These are phyloP conservation scores for Lepidotrigona ventralis DNA, from an alignment of 1,140 invertebrate species.

Conservation along the genomic window DNA sequence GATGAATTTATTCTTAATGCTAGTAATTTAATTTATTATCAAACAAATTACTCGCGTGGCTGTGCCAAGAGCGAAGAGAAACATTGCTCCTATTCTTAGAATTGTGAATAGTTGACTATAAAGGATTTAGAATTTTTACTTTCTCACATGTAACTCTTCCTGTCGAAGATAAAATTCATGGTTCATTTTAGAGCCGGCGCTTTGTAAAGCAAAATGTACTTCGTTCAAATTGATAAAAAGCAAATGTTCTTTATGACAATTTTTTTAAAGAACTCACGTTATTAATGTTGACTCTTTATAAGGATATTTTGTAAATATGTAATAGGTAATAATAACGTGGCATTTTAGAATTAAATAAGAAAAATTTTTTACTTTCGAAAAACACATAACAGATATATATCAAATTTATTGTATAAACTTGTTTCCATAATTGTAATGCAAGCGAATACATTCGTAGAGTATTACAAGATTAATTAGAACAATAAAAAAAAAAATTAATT, in stretches of 20 bases:
- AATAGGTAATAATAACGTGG: conserved; percentile 62
- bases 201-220: conserved; percentile 54
- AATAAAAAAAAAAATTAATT: conserved; percentile 54
- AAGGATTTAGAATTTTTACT: conserved; percentile 63
- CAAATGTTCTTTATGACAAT: conserved; percentile 40
- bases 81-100: conserved; percentile 66
- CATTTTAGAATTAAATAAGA: conserved; percentile 58
- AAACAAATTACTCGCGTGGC: conserved; percentile 76
- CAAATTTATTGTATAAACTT: conserved; percentile 47
- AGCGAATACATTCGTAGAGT: conserved; percentile 38
- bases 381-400: conserved; percentile 37
- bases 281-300: conserved; percentile 67
- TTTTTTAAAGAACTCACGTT: conserved; percentile 63
- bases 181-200: conserved; percentile 55
- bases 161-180: conserved; percentile 61
- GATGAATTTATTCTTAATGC: conserved; percentile 73
- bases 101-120: conserved; percentile 64
- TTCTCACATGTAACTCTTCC: conserved; percentile 58
- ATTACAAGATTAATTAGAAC: conserved; percentile 50
- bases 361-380: conserved; percentile 54
- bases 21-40: conserved; percentile 78
- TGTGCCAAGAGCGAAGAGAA: conserved; percentile 73
- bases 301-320: conserved; percentile 66
- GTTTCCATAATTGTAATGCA: conserved; percentile 58
- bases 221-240: conserved; percentile 35